Evolutionary conservation across 2,113 vertebrate species (phyloP), one percentile per base, ranked within the genome.

Genomic region (Raja brachyura): DNA sequence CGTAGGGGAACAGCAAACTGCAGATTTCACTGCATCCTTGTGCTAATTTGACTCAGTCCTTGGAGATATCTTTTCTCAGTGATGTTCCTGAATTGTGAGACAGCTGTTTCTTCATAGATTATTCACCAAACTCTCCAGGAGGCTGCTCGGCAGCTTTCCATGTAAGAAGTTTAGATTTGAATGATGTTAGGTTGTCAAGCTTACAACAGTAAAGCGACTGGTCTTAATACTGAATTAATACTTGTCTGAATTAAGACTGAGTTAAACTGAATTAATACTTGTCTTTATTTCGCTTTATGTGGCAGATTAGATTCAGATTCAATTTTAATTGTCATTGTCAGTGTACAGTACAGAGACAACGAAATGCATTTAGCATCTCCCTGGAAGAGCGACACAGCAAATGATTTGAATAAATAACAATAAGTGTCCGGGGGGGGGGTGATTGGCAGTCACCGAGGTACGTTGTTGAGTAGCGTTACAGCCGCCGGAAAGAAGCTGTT

Each of bases 11-110:
- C 1, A 73, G 90, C 33, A 48, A 92, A 8, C 9, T 5, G 39
- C 88, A 90, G 88, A 73, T 70, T 92, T 92, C 66, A 73, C 33
- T 92, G 81, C n/a, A 48, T 20, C 63, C 33, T 73, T 18, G 18
- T 73, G 33, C 90, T 73, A 74, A 73, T 74, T 70, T 73, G 90
- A 31, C 39, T 74, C 68, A 54, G 10, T 92, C 90, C 18, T 73
- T 73, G 33, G 33, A 48, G 39, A 92, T 4, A 48, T 20, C 39
- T 92, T 90, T 70, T 92, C 66, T 68, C 48, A 92, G 73, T 31
- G 20, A 92, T 92, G 20, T 73, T 92, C 25, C 66, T 0, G 7
- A 70, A 92, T 73, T 73, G 63, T 70, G 90, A 73, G 10, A 10
- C 20, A 73, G 73, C 68, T 33, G 39, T 39, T 66, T 70, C 16